Evolutionary conservation across 2,888 invertebrate genomes (phyloP).

Genomic region (Drosophila prostipennis): DNA sequence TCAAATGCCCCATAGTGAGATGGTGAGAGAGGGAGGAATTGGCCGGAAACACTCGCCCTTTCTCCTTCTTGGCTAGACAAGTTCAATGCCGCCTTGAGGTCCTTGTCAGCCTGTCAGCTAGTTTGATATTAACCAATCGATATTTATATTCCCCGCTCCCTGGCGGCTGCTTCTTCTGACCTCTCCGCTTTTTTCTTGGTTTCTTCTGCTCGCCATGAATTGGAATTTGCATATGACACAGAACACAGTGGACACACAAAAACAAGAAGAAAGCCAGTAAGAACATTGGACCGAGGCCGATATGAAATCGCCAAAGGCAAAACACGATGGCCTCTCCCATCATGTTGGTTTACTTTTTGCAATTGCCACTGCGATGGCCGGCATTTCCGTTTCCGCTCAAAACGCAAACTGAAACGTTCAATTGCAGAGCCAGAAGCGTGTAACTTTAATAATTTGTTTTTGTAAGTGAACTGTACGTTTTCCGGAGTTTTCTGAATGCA

Average conservation of each 20-base stretch:
- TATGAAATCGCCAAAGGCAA: conserved; percentile 13
- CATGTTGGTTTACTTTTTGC: conserved; percentile 23
- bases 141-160: conserved; percentile 60
- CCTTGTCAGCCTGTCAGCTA: conserved; percentile 68
- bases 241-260: conserved; percentile 5
- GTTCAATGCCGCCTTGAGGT: conserved; percentile 68
- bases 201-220: conserved; percentile 33
- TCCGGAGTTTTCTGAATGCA: neutral
- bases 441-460: conserved; percentile 7
- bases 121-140: conserved; percentile 73
- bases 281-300: conserved; percentile 8
- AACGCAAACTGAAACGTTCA: conserved; percentile 32
- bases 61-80: conserved; percentile 49
- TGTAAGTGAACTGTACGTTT: conserved; percentile 1
- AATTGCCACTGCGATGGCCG: conserved; percentile 31
- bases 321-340: conserved; percentile 24
- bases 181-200: conserved; percentile 16
- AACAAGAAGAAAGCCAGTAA: conserved; percentile 7
- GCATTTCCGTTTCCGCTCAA: conserved; percentile 70
- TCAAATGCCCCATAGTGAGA: too few species aligned
- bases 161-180: conserved; percentile 12
- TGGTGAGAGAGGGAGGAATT: neutral
- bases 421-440: neutral
- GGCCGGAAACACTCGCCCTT: conserved; percentile 18
- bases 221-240: conserved; percentile 43